These are phyloP conservation scores for Apodemus speciosus DNA, from an alignment of 2,113 vertebrate species.

Conservation along the genomic window DNA sequence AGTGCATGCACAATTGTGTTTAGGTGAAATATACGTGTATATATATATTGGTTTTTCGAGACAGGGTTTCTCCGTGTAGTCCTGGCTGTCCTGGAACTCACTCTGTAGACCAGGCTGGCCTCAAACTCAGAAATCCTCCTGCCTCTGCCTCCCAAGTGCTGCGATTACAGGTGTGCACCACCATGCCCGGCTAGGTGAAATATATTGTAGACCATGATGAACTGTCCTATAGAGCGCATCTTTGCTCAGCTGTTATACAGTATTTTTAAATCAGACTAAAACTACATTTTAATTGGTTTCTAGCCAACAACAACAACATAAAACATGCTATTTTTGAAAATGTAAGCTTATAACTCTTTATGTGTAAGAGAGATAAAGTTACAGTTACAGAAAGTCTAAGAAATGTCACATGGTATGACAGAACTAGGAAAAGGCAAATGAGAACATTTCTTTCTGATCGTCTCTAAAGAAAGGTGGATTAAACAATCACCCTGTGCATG, in stretches of 20 bases:
- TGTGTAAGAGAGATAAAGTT: neutral
- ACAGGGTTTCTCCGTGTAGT: no score
- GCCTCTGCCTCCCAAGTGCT: no score
- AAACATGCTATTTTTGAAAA: neutral
- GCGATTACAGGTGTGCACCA: no score
- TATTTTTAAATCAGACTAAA: constrained; percentile 42
- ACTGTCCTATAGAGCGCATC: neutral
- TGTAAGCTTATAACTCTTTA: neutral
- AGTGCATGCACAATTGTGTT: neutral
- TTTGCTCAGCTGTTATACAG: neutral
- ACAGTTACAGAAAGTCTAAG: neutral
- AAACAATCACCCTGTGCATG: neutral
- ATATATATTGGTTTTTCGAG: no score
- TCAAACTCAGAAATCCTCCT: no score
- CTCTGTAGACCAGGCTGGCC: no score
- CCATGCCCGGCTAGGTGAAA: no score
- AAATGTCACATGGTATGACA: neutral
- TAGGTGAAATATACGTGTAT: neutral
- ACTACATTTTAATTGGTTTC: constrained; percentile 19
- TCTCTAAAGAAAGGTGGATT: neutral
- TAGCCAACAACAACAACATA: constrained; percentile 47
- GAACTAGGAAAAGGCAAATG: neutral
- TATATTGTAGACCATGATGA: neutral
- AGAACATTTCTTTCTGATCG: neutral
- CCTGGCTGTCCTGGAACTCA: no score